phyloP scores from a whole-genome alignment of 2,888 invertebrate species.

The Ophion costatus region DNA sequence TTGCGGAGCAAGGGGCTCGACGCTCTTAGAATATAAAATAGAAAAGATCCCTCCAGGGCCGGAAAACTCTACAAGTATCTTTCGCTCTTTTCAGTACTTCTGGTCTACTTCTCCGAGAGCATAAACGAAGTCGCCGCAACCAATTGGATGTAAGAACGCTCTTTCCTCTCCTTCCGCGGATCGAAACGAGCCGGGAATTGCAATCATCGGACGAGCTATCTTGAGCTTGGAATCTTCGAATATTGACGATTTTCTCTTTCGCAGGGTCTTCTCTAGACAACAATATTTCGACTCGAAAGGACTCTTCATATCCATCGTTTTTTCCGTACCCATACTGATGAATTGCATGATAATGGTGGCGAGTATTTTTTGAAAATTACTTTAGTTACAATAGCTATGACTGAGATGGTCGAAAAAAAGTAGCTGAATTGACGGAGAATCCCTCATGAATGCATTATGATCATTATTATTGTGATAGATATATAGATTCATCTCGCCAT shows the following conservation, averaged over 20 bases:
- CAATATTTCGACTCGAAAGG: conserved; percentile 98
- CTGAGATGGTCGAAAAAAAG: no score
- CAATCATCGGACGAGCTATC: neutral
- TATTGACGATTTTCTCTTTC: conserved; percentile 51
- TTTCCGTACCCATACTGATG: conserved; percentile 95
- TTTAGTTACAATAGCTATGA: neutral
- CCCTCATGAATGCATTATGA: no score
- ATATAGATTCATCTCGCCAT: no score
- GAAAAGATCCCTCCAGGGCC: no score
- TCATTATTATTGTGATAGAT: no score
- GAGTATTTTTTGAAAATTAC: conserved; percentile 84
- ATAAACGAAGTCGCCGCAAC: conserved; percentile 95
- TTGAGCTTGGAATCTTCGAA: neutral
- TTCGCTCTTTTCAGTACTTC: conserved; percentile 87
- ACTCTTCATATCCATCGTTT: conserved; percentile 96
- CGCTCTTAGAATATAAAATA: no score
- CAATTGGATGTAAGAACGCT: conserved; percentile 88
- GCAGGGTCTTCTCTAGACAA: conserved; percentile 92
- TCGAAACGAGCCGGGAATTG: neutral
- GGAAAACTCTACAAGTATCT: conserved; percentile 48
- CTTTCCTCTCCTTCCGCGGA: neutral
- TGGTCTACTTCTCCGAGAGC: conserved; percentile 95
- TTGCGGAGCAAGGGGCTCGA: neutral
- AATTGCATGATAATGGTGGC: conserved; percentile 98
- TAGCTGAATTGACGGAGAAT: no score